phyloP scores from a whole-genome alignment of 2,113 vertebrate genomes.

The Forbesichthys agassizii region DNA sequence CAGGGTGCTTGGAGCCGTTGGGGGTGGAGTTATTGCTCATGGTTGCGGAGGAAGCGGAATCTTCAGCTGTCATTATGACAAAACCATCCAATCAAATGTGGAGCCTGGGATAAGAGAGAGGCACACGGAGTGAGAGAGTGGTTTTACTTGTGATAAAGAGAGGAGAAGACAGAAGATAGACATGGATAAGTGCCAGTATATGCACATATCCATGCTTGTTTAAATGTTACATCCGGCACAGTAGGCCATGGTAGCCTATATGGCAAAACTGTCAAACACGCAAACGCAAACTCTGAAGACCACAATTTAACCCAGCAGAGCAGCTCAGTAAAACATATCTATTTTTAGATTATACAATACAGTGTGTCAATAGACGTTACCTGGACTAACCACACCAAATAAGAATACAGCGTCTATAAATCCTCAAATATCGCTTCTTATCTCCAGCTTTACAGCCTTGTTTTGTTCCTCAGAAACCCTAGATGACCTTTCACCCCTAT shows the following conservation, averaged over 20 bases:
- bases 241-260: background rate
- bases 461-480: conserved; percentile 60
- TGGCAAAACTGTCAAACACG: background rate
- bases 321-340: background rate
- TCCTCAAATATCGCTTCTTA: conserved; percentile 36
- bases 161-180: background rate
- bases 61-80: conserved; percentile 97
- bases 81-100: conserved; percentile 85
- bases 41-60: conserved; percentile 85
- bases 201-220: background rate
- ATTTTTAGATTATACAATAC: background rate
- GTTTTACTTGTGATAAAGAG: background rate
- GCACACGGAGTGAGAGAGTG: conserved; percentile 13
- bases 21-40: conserved; percentile 84
- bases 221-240: background rate
- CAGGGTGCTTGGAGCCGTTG: conserved; percentile 59
- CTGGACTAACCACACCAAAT: conserved; percentile 7
- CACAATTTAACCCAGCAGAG: conserved; percentile 1
- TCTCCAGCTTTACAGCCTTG: conserved; percentile 70
- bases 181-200: background rate
- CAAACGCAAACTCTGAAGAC: background rate
- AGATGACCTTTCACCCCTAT: conserved; percentile 60
- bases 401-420: conserved; percentile 58
- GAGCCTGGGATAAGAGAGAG: conserved; percentile 62
- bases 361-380: conserved; percentile 12